Evolutionary conservation across 2,888 invertebrate species (phyloP).

Genomic region (Elmis aenea): DNA sequence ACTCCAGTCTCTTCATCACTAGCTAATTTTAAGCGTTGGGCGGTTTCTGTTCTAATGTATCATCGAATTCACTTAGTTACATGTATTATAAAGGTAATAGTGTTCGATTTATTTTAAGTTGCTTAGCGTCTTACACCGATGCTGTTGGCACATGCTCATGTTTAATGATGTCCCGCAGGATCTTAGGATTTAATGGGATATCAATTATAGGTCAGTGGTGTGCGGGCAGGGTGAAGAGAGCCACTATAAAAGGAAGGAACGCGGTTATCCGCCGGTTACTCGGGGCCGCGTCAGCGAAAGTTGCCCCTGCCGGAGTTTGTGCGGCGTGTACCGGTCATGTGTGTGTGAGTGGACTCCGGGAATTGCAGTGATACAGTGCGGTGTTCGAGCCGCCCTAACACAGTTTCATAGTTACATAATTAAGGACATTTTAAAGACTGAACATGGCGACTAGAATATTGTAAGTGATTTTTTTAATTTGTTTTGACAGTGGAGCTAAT

Average conservation of each 20-base stretch:
- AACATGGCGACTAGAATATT: constrained; percentile 18
- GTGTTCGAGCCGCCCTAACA: constrained; percentile 21
- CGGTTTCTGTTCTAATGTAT: no score
- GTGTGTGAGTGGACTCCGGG: constrained; percentile 25
- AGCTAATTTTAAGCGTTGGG: no score
- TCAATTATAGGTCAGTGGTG: constrained; percentile 19
- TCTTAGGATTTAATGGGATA: constrained; percentile 2
- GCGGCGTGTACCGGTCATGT: constrained; percentile 25
- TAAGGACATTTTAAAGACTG: constrained; percentile 14
- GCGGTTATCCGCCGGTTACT: constrained; percentile 33
- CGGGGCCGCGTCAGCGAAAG: constrained; percentile 27
- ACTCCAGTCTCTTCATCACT: no score
- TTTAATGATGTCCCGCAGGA: not conserved
- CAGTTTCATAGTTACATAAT: constrained; percentile 9
- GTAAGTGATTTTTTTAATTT: constrained; percentile 16
- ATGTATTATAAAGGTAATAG: no score
- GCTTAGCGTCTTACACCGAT: no score
- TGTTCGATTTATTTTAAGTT: no score
- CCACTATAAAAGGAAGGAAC: constrained; percentile 33
- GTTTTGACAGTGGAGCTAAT: no score
- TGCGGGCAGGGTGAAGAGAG: constrained; percentile 25
- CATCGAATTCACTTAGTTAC: no score
- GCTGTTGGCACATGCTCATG: no score
- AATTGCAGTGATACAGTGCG: constrained; percentile 24
- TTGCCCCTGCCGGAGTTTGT: constrained; percentile 27